Evolutionary conservation across 2,113 vertebrate species (phyloP), one percentile per base, ranked within the genome.

Genomic region (Ciconia stormi): DNA sequence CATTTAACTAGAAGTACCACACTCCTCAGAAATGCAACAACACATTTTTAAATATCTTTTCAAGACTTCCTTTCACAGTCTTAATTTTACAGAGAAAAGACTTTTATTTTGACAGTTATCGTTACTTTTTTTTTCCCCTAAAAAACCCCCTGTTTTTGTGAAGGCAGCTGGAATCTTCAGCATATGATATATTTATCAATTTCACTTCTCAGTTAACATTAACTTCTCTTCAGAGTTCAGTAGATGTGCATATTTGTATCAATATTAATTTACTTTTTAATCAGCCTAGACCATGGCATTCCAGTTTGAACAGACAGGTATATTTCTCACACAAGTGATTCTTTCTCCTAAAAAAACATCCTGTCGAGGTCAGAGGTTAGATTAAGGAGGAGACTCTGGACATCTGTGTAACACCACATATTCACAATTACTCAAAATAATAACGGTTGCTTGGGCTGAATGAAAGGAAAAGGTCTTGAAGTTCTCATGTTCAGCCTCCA

Each of bases 361-460:
- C 83, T 89, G 77, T 29, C 61, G 65, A 89, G 71, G 88, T 93
- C 85, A 96, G 87, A 95, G 86, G 83, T 91, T 78, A 93, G 87
- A 91, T 95, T 84, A 91, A 82, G 83, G 49, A 95, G 53, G 65
- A 81, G 72, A 90, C 61, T 80, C 20, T 58, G 52, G 82, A 92
- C 86, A 95, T 88, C 94, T 96, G 90, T 80, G 85, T 92, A 86
- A 46, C 49, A 92, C 53, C 63, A 88, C 62, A 62, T 30, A 94
- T 34, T 76, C 67, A 89, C 50, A 90, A 12, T 82, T 78, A 55
- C 67, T 82, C 80, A 59, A 94, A 96, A 90, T 70, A 96, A 81
- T 71, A 94, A 84, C 2, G 13, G 44, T 59, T 87, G 21, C 61
- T 83, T 59, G 59, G 59, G 16, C 38, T 73, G 53, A 91, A 86